Evolutionary conservation across 2,113 vertebrate genomes (phyloP).

Genomic region (Nanorana parkeri): DNA sequence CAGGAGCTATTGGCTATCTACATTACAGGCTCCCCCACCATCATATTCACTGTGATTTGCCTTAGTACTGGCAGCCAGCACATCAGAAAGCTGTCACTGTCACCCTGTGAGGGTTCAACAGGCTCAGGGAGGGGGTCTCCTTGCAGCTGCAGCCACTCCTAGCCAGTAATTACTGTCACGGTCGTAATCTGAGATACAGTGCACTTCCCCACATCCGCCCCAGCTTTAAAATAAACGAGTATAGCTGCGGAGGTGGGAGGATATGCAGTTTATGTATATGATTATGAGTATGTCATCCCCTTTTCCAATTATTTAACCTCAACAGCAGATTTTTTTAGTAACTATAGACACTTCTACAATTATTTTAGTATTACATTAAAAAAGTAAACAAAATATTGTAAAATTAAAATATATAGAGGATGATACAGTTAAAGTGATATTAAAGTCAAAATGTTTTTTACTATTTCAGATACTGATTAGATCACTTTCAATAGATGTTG

Average conservation of each 20-base stretch:
- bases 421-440: too few relatives aligned
- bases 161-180: constrained; percentile 24
- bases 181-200: constrained; percentile 3
- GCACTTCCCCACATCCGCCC: not conserved
- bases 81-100: constrained; percentile 11
- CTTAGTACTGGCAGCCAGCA: not conserved
- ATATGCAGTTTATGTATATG: not conserved
- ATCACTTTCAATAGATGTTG: too few relatives aligned
- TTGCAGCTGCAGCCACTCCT: constrained; percentile 34
- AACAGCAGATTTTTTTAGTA: too few relatives aligned
- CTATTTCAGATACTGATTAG: too few relatives aligned
- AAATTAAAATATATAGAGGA: too few relatives aligned
- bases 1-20: too few relatives aligned
- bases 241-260: not conserved
- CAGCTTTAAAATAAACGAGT: constrained; percentile 21
- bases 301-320: not conserved
- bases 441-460: too few relatives aligned
- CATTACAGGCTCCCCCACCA: not conserved
- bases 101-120: constrained; percentile 14
- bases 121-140: constrained; percentile 14
- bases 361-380: too few relatives aligned
- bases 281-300: not conserved
- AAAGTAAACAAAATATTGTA: too few relatives aligned
- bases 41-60: constrained; percentile 8
- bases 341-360: too few relatives aligned